phyloP scores from a whole-genome alignment of 2,888 invertebrate genomes.

The Drosophila prostipennis region DNA sequence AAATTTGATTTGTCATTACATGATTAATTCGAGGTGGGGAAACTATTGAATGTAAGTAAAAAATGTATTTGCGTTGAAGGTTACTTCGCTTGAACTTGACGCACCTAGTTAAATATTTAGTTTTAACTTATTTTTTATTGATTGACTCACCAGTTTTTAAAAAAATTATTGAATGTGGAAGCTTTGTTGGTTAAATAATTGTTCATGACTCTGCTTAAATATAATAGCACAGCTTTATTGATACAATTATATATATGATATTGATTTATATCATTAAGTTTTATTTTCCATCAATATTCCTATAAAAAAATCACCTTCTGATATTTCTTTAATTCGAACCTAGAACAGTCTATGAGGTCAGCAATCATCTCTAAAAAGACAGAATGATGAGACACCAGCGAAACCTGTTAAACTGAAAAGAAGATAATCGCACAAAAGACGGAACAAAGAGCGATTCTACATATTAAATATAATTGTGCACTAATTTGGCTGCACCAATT shows the following conservation, averaged over 20 bases:
- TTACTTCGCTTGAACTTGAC: conserved; percentile 6
- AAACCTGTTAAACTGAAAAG: conserved; percentile 11
- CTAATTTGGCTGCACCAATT: conserved; percentile 15
- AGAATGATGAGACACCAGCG: conserved; percentile 7
- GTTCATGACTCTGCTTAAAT: not conserved
- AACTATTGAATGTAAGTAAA: not conserved
- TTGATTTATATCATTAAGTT: no score
- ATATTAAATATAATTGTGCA: conserved; percentile 28
- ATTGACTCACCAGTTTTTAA: conserved; percentile 1
- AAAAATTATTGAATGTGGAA: not conserved
- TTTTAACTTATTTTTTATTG: not conserved
- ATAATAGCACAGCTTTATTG: not conserved
- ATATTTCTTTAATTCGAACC: conserved; percentile 2
- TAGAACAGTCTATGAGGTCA: conserved; percentile 14
- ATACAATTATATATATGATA: no score
- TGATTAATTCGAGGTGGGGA: conserved; percentile 29
- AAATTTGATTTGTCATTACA: conserved; percentile 35
- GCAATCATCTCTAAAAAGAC: conserved; percentile 19
- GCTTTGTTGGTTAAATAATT: no score
- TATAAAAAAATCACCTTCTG: not conserved
- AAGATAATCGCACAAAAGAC: conserved; percentile 14
- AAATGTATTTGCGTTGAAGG: not conserved
- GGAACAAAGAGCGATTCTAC: conserved; percentile 23
- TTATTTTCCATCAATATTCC: not conserved
- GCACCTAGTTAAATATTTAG: conserved; percentile 13